Evolutionary conservation across 2,888 invertebrate genomes (phyloP).

Genomic region (Athalia rosae): DNA sequence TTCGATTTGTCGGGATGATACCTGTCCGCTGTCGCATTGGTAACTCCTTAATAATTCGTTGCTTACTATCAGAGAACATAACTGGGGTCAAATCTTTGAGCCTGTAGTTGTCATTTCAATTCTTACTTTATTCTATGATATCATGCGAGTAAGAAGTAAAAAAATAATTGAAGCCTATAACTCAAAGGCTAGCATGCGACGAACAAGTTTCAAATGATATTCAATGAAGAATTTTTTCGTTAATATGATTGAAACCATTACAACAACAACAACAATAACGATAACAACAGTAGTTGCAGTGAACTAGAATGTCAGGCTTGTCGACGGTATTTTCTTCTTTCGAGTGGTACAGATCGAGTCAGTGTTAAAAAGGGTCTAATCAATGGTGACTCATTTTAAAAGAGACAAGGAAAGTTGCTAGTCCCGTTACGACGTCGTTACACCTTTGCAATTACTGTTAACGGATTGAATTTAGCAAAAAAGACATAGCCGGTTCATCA

Average conservation of each 20-base stretch:
- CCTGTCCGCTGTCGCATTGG: no score
- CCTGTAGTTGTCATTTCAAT: no score
- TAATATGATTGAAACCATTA: neutral
- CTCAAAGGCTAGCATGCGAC: slow-evolving; percentile 25
- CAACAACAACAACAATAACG: slow-evolving; percentile 16
- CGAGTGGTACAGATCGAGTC: neutral
- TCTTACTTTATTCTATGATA: neutral
- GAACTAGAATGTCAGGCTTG: slow-evolving; percentile 6
- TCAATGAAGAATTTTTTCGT: neutral
- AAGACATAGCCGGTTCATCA: neutral
- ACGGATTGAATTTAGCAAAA: neutral
- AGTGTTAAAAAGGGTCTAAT: slow-evolving; percentile 23
- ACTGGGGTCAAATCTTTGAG: no score
- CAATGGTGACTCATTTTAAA: slow-evolving; percentile 20
- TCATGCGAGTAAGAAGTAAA: neutral
- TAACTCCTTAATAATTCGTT: no score
- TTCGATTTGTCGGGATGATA: no score
- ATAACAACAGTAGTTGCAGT: slow-evolving; percentile 15
- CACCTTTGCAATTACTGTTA: neutral
- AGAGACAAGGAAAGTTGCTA: neutral
- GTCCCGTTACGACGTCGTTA: neutral
- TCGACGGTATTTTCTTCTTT: neutral
- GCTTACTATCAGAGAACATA: no score
- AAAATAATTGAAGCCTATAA: slow-evolving; percentile 5
- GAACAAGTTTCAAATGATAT: neutral